Evolutionary conservation across 2,888 invertebrate species (phyloP).

Genomic region (Platycnemis pennipes): DNA sequence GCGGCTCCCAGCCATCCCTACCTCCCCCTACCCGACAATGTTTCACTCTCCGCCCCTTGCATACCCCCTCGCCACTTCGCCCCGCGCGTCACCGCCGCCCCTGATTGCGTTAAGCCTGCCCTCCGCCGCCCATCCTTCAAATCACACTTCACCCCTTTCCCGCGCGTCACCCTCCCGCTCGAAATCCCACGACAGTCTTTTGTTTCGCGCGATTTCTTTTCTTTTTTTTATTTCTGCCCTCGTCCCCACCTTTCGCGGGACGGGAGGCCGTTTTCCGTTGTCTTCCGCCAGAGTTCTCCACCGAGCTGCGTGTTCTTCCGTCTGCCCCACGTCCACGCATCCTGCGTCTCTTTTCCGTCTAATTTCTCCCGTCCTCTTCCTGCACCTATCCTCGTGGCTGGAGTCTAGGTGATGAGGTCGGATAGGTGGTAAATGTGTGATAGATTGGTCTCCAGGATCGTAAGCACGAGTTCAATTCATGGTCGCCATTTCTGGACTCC

Average conservation of each 20-base stretch:
- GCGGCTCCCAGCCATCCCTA: neutral
- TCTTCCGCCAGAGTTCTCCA: slow-evolving; percentile 48
- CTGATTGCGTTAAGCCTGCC: neutral
- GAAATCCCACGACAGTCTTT: slow-evolving; percentile 51
- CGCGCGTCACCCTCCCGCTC: neutral
- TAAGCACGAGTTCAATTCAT: neutral
- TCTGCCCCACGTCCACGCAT: neutral
- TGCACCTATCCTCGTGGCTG: too few species aligned
- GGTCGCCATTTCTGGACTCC: too few species aligned
- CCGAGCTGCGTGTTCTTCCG: neutral
- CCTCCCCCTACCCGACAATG: neutral
- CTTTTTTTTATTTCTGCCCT: neutral
- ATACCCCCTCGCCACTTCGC: neutral
- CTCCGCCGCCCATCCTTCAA: slow-evolving; percentile 1
- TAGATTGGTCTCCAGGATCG: neutral
- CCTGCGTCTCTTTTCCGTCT: neutral
- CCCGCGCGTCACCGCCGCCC: neutral
- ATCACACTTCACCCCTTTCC: neutral
- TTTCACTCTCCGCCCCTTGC: neutral
- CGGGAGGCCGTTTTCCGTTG: neutral
- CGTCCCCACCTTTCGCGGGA: neutral
- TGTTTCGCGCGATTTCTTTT: neutral
- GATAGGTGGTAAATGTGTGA: neutral
- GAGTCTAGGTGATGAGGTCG: neutral
- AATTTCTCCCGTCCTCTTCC: neutral